Base-by-base conservation (phyloP, 2,113 vertebrate species). In the Excalfactoria chinensis region DNA sequence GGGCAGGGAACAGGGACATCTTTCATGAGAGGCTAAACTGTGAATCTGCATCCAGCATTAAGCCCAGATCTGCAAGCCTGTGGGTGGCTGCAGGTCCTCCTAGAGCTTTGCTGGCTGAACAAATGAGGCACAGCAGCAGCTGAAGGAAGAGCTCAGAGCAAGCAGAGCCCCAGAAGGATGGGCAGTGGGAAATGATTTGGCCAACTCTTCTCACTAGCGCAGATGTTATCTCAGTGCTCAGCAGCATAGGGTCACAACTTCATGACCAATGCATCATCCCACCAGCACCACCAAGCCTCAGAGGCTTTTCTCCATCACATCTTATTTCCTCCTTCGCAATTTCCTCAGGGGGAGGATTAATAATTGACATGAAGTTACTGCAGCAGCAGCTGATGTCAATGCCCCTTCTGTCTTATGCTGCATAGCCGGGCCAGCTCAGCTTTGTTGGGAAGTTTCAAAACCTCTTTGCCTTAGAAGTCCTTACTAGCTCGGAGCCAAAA, bases 361-460 rank as follows among this genome's bases (percentile, higher is more conserved):
- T 41, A 63, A 25, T 77, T 30, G 26, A 20, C 25, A 35, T 11
- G 28, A 56, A 56, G 20, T 23, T 35, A 19, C 21, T 35, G 26
- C 34, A 58, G 43, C 40, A 41, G 60, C 56, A 56, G 9, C 28
- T 10, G 23, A 6, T 44, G 55, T 32, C 18, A 14, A 3, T 74
- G 32, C 13, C 30, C 17, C 9, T 5, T 1, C 5, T 13, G 4
- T 34, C 20, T 30, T 8, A 5, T 4, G 18, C 26, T 0, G 0
- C 23, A 64, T 34, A 37, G 51, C 55, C 32, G 16, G 19, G n/a
- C 53, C 0, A 3, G 53, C 43, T 90, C 20, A 64, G 40, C 32
- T 76, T 59, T 64, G 37, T 37, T 73, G 60, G 14, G 18, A 77
- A 75, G 10, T 69, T 73, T 63, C 5, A 32, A 58, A 58, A 58